phyloP scores from a whole-genome alignment of 2,113 vertebrate genomes.

The Aspiorhynchus laticeps region DNA sequence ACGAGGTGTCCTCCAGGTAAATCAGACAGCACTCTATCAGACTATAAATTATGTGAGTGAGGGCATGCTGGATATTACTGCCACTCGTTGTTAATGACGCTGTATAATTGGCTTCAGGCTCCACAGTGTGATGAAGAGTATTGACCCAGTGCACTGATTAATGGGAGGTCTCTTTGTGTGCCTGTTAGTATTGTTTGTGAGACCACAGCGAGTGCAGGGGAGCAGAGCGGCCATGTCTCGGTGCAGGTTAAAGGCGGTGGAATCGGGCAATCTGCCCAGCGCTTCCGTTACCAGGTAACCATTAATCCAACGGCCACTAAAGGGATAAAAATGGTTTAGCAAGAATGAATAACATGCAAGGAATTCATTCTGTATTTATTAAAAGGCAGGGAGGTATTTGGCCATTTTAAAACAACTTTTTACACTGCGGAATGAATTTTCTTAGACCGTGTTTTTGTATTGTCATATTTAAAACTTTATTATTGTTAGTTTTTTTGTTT shows the following conservation, averaged over 20 bases:
- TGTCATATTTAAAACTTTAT: background rate
- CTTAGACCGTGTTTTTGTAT: background rate
- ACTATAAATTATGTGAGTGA: no score
- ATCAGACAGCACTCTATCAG: background rate
- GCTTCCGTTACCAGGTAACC: constrained; percentile 90
- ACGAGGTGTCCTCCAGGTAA: constrained; percentile 93
- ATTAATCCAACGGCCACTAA: background rate
- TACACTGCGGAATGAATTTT: background rate
- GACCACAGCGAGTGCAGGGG: constrained; percentile 78
- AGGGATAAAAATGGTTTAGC: background rate
- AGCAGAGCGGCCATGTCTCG: constrained; percentile 78
- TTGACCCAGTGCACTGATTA: background rate
- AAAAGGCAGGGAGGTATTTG: background rate
- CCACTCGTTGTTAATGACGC: background rate
- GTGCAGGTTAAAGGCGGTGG: constrained; percentile 88
- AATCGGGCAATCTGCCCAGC: constrained; percentile 79
- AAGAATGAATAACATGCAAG: background rate
- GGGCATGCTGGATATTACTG: background rate
- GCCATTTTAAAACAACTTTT: background rate
- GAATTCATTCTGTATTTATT: constrained; percentile 12
- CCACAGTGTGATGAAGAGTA: background rate
- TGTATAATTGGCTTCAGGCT: constrained; percentile 4
- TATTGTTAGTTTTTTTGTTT: background rate
- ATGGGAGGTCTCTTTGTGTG: constrained; percentile 34
- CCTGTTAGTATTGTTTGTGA: constrained; percentile 83